phyloP scores from a whole-genome alignment of 2,888 invertebrate species.

The Plagiodera versicolora region DNA sequence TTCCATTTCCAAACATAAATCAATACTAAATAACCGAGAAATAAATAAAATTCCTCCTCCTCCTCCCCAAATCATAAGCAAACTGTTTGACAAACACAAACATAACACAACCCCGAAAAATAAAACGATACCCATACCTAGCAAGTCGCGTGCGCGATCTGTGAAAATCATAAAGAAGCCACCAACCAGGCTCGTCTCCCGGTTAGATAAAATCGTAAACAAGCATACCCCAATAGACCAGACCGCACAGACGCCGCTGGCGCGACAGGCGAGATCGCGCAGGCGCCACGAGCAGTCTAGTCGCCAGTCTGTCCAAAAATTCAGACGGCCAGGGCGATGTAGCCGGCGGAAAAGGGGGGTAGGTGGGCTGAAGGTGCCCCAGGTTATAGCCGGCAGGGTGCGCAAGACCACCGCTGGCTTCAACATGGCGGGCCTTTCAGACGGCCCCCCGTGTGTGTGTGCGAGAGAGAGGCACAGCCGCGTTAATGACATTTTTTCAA shows the following conservation, averaged over 20 bases:
- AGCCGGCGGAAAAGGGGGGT: conserved; percentile 35
- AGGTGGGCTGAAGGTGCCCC: conserved; percentile 31
- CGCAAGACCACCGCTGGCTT: conserved; percentile 46
- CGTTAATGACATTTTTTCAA: conserved; percentile 49
- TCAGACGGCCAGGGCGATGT: conserved; percentile 38
- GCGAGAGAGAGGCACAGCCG: conserved; percentile 52
- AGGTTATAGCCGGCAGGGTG: conserved; percentile 40
- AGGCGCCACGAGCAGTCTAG: conserved; percentile 26
- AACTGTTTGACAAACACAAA: not conserved
- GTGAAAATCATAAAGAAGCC: not conserved
- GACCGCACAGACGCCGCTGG: not conserved
- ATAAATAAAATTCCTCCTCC: too few relatives aligned
- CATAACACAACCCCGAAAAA: not conserved
- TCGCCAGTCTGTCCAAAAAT: conserved; percentile 39
- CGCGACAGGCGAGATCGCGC: conserved; percentile 12
- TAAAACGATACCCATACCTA: not conserved
- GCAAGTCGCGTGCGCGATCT: not conserved
- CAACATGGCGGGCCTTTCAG: conserved; percentile 44
- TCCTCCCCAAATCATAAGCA: not conserved
- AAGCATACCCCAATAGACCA: not conserved
- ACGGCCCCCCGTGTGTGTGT: conserved; percentile 31
- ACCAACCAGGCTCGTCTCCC: not conserved
- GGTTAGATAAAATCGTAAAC: not conserved
- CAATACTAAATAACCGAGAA: too few relatives aligned
- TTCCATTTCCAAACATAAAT: too few relatives aligned